Base-by-base conservation (phyloP, 2,797 vertebrate genomes). In the Schizothorax lantsangensis region DNA sequence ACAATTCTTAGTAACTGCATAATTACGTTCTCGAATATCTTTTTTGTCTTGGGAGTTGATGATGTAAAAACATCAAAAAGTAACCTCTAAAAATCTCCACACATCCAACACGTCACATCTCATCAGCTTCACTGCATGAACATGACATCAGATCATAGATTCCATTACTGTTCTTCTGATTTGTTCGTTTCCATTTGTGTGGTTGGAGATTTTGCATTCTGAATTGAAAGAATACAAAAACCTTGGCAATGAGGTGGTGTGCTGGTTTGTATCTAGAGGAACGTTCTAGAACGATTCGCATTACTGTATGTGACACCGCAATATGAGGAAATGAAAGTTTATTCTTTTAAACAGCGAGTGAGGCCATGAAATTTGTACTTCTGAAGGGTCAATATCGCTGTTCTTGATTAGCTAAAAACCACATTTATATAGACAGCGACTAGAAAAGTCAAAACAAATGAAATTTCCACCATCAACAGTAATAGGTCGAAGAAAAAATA, bases 11-110 rank as follows among this genome's bases (percentile, higher is more conserved):
- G 12, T 43, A 72, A 82, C 33, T 40, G 33, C 33, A 26, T 23
- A 84, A 75, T 47, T 49, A 14, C 3, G 36, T 82, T 82, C 66
- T 72, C 33, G 38, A 79, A 59, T 59, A 38, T 83, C 19, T 33
- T 73, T 36, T 57, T 72, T 84, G 83, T 84, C 71, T 47, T n/a
- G 33, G 57, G 72, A 64, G 57, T 19, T 75, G 21, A 84, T 59
- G 49, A 57, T 80, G 38, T 80, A 45, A 80, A 84, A 84, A 38
- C 40, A 49, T 83, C 6, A 62, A 30, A 30, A 30, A 62, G 52
- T 62, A 62, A 43, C 68, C 68, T 73, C 57, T 62, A 8, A 75
- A 84, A 77, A 84, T 38, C 40, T 64, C 30, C 38, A 33, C 21
- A 66, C 59, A 59, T 83, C 52, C 23, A 59, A 6, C 36, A 38